Base-by-base conservation (phyloP, 1,140 invertebrate species). In the Helicorthomorpha holstii region DNA sequence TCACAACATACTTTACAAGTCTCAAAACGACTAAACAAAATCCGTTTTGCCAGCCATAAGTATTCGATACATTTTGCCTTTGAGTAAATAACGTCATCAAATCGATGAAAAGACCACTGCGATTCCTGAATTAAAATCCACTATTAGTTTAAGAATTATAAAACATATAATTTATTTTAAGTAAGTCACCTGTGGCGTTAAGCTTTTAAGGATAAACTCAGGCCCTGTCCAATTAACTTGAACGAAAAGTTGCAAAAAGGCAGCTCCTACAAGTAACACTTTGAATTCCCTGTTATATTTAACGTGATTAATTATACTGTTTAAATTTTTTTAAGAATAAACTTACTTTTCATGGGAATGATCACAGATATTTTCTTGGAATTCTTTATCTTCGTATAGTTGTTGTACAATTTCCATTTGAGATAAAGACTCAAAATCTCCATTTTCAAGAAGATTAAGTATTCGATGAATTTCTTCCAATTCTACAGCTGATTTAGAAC, bases 191-290 rank as follows among this genome's bases (percentile, higher is more conserved):
- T 26, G 10, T 47, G 29, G 26, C 22, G 22, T 2, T 16, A 50
- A 24, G 43, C 42, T 27, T 51, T 54, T 24, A 44, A 42, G n/a
- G 42, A 14, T 14, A 54, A 43, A 24, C 51, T 49, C 10, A 49
- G 83, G 82, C 10, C 85, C 81, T 52, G 79, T 80, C 73, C 83
- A 90, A 67, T 91, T 92, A 34, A 70, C 72, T 66, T 87, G 81
- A 52, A 84, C 73, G 70, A 89, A 91, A 38, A 73, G 69, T 49
- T 82, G 71, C 14, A 88, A 64, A 53, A 75, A 73, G 16, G 77
- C 65, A 44, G 80, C 66, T 19, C 73, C 79, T n/a, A n/a, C n/a
- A n/a, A n/a, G n/a, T n/a, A n/a, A n/a, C n/a, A n/a, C n/a, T n/a
- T n/a, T n/a, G n/a, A n/a, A n/a, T n/a, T n/a, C n/a, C n/a, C n/a